Evolutionary conservation across 2,113 vertebrate genomes (phyloP), one percentile per base, ranked within the genome.

Genomic region (Uria lomvia): DNA sequence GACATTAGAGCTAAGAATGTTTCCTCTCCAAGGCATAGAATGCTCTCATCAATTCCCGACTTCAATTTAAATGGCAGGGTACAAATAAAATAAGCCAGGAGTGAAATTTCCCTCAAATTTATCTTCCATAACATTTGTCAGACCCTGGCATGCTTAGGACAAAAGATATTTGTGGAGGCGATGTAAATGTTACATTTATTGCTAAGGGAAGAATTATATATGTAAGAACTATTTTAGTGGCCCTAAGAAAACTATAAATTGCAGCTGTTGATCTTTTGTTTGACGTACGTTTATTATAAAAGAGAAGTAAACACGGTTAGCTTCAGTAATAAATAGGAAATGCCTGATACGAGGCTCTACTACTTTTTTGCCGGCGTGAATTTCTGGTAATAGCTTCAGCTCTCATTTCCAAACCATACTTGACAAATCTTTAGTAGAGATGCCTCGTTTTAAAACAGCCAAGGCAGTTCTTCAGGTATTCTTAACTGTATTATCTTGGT

Each of bases 21-120:
- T 95, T 94, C 81, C 65, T 95, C 89, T 97, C 67, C 53, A 32
- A 94, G 90, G 84, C 85, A 77, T 3, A 66, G 52, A 82, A 94
- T 0, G 13, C 73, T 78, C 38, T 84, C 79, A 55, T 93, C 86
- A 88, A 72, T 92, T 93, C 59, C 23, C 43, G 47, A 5, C 73
- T 76, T 88, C 67, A 38, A 52, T 95, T 93, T 88, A 70, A 86
- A 86, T 81, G 76, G 49, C 79, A 88, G 55, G 12, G 2, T 49
- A 32, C 81, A 88, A 95, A 93, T 90, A 93, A 96, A 96, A 59
- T 29, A 82, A 90, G 47, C 73, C 75, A 30, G 67, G 80, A 94
- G n/a, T 62, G 66, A 78, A 71, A 82, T 90, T 87, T 92, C 55
- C 63, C 85, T 82, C 62, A 40, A 6, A 85, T 90, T 91, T 90